Evolutionary conservation across 1,140 invertebrate species (phyloP), one percentile per base, ranked within the genome.

Genomic region (Philopotamus ludificatus): DNA sequence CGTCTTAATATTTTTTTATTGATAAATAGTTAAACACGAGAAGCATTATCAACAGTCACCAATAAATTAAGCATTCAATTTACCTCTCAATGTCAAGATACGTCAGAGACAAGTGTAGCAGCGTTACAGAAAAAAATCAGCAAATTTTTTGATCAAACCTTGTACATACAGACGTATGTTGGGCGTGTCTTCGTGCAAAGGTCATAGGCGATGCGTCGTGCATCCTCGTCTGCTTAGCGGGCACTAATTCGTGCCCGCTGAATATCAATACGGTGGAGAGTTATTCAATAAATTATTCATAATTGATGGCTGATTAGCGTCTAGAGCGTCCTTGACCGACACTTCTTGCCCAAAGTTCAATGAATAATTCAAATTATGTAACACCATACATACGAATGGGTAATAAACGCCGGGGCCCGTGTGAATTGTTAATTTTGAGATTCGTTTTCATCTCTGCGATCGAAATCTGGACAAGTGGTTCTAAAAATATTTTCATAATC

Each of bases 221-320:
- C 54, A 21, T 41, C 42, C 42, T n/a, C n/a, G n/a, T n/a, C n/a
- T n/a, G n/a, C n/a, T n/a, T n/a, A n/a, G n/a, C n/a, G n/a, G n/a
- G n/a, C n/a, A n/a, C n/a, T n/a, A n/a, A n/a, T n/a, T n/a, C n/a
- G n/a, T n/a, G n/a, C n/a, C n/a, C n/a, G n/a, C 28, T 41, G 54
- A 57, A 57, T 57, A 15, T 26, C 18, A 57, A 57, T 8, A n/a
- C 34, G 54, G 44, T n/a, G 45, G 18, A 20, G 54, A 57, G 42
- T 57, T 57, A 57, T 57, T 57, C n/a, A 57, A 57, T 57, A 57
- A 57, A 57, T 57, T 57, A 57, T 57, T 57, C 54, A 57, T 57
- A 57, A 28, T 34, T 57, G 23, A 57, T 57, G 34, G 34, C 42
- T 57, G 4, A 34, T 34, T 57, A 57, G 42, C 34, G 42, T 57